A percentile compares a stretch with the other conserved stretches of the same genome.
These are phyloP conservation scores for Murina feae DNA, from an alignment of 2,113 vertebrate species.

Conservation along the genomic window DNA sequence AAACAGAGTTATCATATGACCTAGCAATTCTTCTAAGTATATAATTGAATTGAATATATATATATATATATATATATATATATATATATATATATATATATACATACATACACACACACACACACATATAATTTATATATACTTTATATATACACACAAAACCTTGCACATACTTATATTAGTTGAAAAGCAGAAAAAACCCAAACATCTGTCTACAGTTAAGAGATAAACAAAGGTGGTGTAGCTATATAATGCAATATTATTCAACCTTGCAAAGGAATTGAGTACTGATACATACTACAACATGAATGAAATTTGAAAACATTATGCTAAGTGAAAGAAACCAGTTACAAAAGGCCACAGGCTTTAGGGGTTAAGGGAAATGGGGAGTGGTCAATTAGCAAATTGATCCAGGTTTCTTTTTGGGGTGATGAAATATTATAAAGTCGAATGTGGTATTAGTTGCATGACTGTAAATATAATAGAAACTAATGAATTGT, in stretches of 20 bases:
- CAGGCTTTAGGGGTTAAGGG: neutral
- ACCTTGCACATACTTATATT: neutral
- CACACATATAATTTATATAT: neutral
- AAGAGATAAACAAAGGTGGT: neutral
- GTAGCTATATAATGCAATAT: neutral
- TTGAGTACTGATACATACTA: neutral
- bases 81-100: neutral
- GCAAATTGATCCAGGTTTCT: neutral
- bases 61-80: neutral
- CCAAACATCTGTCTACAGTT: neutral
- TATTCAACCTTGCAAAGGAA: neutral
- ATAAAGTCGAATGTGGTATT: neutral
- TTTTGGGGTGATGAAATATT: neutral
- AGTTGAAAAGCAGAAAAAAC: neutral
- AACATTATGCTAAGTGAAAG: neutral
- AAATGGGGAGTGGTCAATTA: neutral
- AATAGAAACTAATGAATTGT: constrained; percentile 15
- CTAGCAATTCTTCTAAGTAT: neutral
- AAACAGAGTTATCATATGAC: neutral
- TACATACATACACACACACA: too few species aligned
- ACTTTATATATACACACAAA: neutral
- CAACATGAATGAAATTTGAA: neutral
- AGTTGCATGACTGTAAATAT: neutral
- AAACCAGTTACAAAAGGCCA: neutral
- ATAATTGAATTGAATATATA: constrained; percentile 2